Conservation (phyloP, 2,113 vertebrate species). For the Engystomops pustulosus region DNA sequence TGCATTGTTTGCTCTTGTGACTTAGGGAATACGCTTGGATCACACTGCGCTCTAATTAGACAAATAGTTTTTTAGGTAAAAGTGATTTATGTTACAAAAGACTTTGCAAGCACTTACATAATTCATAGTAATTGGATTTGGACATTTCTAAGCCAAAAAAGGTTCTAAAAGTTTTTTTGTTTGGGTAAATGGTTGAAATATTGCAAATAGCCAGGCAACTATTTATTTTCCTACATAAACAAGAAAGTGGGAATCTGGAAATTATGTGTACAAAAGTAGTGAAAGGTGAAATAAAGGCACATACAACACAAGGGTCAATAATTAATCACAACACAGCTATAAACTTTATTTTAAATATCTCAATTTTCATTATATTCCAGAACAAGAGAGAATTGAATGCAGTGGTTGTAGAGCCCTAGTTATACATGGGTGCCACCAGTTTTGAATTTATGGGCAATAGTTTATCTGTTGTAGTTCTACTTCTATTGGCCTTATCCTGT, state of each 20-base stretch:
- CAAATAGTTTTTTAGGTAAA: slow-evolving; percentile 52
- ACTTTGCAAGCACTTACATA: slow-evolving; percentile 27
- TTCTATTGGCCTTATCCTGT: too few relatives aligned
- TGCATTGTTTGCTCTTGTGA: slow-evolving; percentile 29
- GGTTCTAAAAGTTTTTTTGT: neutral
- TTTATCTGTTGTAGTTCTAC: too few relatives aligned
- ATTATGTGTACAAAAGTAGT: neutral
- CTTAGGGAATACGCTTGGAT: slow-evolving; percentile 45
- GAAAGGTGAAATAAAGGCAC: neutral
- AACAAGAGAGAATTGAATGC: too few relatives aligned
- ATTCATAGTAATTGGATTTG: slow-evolving; percentile 52
- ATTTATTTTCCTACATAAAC: neutral
- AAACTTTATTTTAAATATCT: too few relatives aligned
- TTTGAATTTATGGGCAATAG: too few relatives aligned
- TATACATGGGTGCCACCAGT: too few relatives aligned
- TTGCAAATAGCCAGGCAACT: neutral
- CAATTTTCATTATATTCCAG: too few relatives aligned
- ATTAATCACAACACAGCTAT: too few relatives aligned
- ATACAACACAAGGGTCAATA: too few relatives aligned
- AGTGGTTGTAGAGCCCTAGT: too few relatives aligned
- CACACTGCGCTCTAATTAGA: neutral
- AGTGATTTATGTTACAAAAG: slow-evolving; percentile 52
- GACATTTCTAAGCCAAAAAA: slow-evolving; percentile 19
- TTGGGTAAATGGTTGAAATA: neutral
- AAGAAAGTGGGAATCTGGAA: neutral